Evolutionary conservation across 2,797 vertebrate genomes (phyloP).

Genomic region (Tadarida brasiliensis): DNA sequence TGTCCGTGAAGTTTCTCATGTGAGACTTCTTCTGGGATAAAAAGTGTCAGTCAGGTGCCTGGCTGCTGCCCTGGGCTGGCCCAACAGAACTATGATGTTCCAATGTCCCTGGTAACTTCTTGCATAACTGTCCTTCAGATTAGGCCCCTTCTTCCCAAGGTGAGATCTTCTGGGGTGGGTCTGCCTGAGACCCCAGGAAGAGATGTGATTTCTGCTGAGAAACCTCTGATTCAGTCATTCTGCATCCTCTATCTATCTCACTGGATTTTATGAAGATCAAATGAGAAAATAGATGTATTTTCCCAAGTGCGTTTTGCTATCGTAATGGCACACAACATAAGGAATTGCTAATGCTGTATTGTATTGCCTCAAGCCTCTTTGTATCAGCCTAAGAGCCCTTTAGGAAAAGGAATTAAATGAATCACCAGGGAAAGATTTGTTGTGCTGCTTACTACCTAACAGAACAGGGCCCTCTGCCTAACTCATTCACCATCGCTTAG

Average conservation of each 20-base stretch:
- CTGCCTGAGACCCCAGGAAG: background rate
- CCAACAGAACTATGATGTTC: background rate
- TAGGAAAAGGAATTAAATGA: background rate
- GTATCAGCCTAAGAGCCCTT: background rate
- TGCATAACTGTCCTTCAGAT: background rate
- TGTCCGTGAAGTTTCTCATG: background rate
- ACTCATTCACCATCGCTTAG: background rate
- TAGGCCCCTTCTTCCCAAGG: background rate
- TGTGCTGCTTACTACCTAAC: background rate
- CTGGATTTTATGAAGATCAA: slow-evolving; percentile 8
- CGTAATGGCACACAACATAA: background rate
- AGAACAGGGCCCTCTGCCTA: background rate
- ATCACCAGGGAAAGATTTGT: background rate
- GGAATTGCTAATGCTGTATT: background rate
- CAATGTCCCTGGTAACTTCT: background rate
- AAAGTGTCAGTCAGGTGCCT: background rate
- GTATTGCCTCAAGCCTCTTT: background rate
- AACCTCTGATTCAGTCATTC: background rate
- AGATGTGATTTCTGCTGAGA: background rate
- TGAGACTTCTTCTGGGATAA: background rate
- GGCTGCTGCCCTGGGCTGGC: background rate
- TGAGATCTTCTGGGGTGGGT: background rate
- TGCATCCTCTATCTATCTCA: background rate
- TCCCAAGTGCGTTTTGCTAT: background rate
- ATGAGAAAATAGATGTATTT: slow-evolving; percentile 3